Conservation (phyloP, 2,113 vertebrate genomes). For the Propithecus coquereli region DNA sequence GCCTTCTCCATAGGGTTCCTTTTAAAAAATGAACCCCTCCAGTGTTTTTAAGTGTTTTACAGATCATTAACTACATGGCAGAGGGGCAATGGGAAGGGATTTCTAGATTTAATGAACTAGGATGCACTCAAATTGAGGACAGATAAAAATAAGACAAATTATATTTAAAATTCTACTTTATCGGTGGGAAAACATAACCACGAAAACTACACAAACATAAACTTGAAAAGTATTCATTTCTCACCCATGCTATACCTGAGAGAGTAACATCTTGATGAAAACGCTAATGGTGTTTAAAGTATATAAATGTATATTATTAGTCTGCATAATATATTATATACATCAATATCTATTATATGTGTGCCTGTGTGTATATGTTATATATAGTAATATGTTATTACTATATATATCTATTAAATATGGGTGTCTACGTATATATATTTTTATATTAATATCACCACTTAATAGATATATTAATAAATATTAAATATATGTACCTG, state of each 20-base stretch:
- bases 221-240: not conserved
- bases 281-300: not conserved
- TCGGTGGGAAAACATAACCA: not conserved
- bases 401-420: not conserved
- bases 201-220: not conserved
- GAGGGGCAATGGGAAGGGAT: slow-evolving; percentile 52
- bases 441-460: not conserved
- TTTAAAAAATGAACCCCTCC: slow-evolving; percentile 55
- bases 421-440: not conserved
- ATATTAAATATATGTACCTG: not conserved
- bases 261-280: not conserved
- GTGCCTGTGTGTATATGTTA: not conserved
- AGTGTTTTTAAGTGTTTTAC: slow-evolving; percentile 60
- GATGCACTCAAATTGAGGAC: slow-evolving; percentile 45
- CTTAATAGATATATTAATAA: not conserved
- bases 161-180: slow-evolving; percentile 62
- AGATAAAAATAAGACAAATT: slow-evolving; percentile 59
- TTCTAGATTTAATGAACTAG: slow-evolving; percentile 57
- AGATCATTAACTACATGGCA: slow-evolving; percentile 63
- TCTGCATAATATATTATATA: not conserved
- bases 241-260: not conserved
- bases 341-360: not conserved
- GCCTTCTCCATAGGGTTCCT: slow-evolving; percentile 46
- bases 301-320: not conserved
- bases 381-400: not conserved